Evolutionary conservation across 2,888 invertebrate genomes (phyloP).

Genomic region (Lasioglossum villosulum): DNA sequence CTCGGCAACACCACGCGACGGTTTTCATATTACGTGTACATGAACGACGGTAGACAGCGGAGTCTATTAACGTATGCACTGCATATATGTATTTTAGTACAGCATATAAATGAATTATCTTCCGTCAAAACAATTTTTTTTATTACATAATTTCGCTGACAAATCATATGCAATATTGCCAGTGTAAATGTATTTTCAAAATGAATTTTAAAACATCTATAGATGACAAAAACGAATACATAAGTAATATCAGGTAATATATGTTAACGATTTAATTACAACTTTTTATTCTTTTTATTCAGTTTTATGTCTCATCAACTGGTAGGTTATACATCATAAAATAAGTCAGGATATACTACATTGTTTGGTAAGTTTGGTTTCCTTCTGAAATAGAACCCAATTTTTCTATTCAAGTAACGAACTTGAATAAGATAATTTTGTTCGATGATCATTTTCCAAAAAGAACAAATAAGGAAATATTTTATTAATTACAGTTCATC

Average conservation of each 20-base stretch:
- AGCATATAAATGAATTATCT: background rate
- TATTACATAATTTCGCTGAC: background rate
- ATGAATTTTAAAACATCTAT: background rate
- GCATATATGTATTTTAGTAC: background rate
- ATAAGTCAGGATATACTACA: background rate
- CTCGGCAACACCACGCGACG: slow-evolving; percentile 17
- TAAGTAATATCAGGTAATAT: background rate
- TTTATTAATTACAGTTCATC: no score
- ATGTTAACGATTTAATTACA: background rate
- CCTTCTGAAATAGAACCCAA: no score
- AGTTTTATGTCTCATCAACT: no score
- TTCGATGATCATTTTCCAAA: no score
- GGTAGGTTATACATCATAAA: no score
- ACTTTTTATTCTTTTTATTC: no score
- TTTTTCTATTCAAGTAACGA: no score
- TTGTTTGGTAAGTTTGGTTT: no score
- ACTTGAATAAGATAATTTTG: no score
- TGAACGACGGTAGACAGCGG: background rate
- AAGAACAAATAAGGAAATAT: no score
- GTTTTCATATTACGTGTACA: slow-evolving; percentile 10
- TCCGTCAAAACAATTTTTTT: background rate
- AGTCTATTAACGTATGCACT: no score
- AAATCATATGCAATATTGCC: background rate
- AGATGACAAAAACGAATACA: background rate
- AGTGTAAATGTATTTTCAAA: background rate